A percentile compares a stretch with the other conserved stretches of the same genome.
Conservation (phyloP, 1,140 invertebrate species). For the Drosophila trapezifrons region DNA sequence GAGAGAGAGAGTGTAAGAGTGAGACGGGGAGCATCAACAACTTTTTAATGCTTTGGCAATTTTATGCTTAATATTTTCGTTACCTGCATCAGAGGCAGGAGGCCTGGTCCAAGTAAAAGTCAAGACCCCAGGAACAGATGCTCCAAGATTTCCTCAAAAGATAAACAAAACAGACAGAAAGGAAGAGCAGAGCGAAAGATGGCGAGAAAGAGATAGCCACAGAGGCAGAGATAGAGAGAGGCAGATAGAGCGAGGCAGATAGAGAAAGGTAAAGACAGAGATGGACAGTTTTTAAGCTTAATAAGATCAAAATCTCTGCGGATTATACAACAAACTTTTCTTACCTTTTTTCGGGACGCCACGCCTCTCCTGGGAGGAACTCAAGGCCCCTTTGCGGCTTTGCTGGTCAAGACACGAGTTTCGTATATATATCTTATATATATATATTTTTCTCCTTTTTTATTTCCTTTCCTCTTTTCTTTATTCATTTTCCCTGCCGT, state of each 20-base stretch:
- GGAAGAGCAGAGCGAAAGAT: constrained; percentile 11
- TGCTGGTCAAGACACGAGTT: constrained; percentile 61
- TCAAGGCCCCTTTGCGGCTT: constrained; percentile 71
- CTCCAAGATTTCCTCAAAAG: constrained; percentile 68
- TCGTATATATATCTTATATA: constrained; percentile 20
- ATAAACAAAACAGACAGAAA: constrained; percentile 50
- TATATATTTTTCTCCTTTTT: constrained; percentile 12
- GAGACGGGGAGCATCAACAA: constrained; percentile 24
- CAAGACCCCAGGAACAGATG: constrained; percentile 61
- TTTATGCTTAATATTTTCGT: constrained; percentile 63
- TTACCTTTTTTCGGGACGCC: constrained; percentile 54
- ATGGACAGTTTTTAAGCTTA: constrained; percentile 76
- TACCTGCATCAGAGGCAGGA: constrained; percentile 48
- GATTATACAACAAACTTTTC: constrained; percentile 77
- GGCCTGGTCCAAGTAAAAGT: constrained; percentile 34
- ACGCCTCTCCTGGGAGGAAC: constrained; percentile 47
- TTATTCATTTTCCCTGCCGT: constrained; percentile 45
- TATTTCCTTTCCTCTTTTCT: constrained; percentile 25
- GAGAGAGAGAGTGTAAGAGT: not conserved
- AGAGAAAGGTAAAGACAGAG: constrained; percentile 40
- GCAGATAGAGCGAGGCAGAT: constrained; percentile 5
- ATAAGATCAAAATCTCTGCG: constrained; percentile 79
- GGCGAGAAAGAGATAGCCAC: constrained; percentile 28
- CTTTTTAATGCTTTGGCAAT: constrained; percentile 72
- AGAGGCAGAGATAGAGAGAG: constrained; percentile 4